Percentiles rank a stretch among this genome's conserved stretches.
Evolutionary conservation across 2,113 vertebrate genomes (phyloP).

Genomic region (Crotalus viridis): DNA sequence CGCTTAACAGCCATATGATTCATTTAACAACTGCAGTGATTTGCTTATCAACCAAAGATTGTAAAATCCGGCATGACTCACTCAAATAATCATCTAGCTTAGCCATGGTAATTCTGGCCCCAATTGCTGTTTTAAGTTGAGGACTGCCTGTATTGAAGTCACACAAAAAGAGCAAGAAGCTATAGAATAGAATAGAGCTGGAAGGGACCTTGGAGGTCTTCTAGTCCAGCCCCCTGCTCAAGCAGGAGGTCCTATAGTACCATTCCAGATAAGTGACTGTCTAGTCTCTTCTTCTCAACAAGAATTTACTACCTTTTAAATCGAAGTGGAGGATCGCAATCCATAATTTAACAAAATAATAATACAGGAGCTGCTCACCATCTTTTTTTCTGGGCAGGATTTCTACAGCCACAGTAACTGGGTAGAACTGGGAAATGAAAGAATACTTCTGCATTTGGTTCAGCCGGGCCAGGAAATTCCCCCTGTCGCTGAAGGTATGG

Average conservation of each 20-base stretch:
- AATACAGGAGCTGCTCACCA: background rate
- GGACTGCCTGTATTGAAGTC: background rate
- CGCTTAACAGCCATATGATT: background rate
- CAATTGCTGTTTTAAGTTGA: background rate
- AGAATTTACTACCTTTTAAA: background rate
- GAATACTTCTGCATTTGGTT: constrained; percentile 77
- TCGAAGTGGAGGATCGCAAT: background rate
- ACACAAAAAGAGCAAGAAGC: background rate
- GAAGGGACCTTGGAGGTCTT: too few relatives aligned
- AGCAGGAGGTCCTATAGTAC: too few relatives aligned
- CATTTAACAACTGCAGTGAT: background rate
- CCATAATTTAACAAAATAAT: background rate
- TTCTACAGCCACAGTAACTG: constrained; percentile 92
- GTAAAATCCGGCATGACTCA: background rate
- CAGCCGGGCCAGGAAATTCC: constrained; percentile 69
- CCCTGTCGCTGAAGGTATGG: constrained; percentile 75
- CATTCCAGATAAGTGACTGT: too few relatives aligned
- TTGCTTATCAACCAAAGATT: background rate
- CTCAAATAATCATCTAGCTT: background rate
- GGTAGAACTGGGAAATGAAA: constrained; percentile 80
- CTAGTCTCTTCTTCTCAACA: background rate
- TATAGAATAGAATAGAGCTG: too few relatives aligned
- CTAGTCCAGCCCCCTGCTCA: too few relatives aligned
- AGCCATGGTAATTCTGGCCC: background rate
- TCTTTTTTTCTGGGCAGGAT: constrained; percentile 67